Percentiles rank a stretch among this genome's conserved stretches.
phyloP scores from a whole-genome alignment of 2,888 invertebrate species.

The Syritta pipiens region DNA sequence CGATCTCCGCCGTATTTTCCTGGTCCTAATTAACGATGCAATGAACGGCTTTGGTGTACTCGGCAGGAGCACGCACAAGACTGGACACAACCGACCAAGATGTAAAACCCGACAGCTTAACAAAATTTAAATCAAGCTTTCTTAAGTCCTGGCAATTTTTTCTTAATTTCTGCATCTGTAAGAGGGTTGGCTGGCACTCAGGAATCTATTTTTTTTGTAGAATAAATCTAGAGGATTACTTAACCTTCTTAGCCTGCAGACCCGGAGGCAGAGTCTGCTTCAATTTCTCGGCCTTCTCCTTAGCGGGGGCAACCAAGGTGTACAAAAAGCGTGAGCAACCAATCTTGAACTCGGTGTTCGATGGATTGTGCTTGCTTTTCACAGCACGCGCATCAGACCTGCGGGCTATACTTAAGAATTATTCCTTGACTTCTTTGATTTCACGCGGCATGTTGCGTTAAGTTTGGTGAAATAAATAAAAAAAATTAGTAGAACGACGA shows the following conservation, averaged over 20 bases:
- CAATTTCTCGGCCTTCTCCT: constrained; percentile 99
- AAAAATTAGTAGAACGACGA: constrained; percentile 70
- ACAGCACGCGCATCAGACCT: constrained; percentile 97
- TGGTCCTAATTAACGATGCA: no score
- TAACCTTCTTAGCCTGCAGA: constrained; percentile 95
- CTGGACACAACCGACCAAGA: no score
- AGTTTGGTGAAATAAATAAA: constrained; percentile 69
- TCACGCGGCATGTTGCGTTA: constrained; percentile 89
- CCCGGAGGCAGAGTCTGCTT: constrained; percentile 99
- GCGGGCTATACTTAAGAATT: constrained; percentile 97
- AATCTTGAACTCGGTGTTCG: constrained; percentile 99
- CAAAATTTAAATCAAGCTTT: no score
- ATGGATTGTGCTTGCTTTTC: constrained; percentile 99
- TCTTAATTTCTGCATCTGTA: no score
- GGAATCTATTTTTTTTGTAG: constrained; percentile 44
- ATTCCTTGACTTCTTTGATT: constrained; percentile 99
- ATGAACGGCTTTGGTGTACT: no score
- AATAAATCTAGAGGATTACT: constrained; percentile 79
- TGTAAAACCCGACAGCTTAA: no score
- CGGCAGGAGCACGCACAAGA: no score
- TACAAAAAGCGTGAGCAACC: constrained; percentile 98
- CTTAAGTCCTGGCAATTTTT: no score
- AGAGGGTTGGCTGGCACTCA: no score
- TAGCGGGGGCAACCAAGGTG: constrained; percentile 98
- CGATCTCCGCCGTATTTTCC: no score